Percentiles rank a stretch among this genome's conserved stretches.
phyloP scores from a whole-genome alignment of 2,113 vertebrate genomes.

The Motacilla alba region DNA sequence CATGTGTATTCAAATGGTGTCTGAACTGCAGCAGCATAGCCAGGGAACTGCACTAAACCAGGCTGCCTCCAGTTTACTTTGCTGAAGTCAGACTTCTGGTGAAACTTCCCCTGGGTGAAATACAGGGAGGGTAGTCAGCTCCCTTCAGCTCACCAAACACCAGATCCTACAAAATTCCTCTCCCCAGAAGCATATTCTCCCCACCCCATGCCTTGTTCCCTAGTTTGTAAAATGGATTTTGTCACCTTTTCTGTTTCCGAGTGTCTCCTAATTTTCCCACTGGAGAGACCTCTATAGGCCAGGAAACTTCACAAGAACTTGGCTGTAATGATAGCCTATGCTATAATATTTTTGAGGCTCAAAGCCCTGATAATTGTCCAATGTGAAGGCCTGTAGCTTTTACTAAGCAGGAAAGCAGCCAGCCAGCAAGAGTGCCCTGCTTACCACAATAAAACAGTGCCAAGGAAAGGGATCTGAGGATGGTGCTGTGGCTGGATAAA shows the following conservation, averaged over 20 bases:
- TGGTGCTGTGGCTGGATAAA: not conserved
- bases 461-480: not conserved
- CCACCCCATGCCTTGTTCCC: not conserved
- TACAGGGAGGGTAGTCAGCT: not conserved
- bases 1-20: not conserved
- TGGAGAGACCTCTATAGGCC: constrained; percentile 1
- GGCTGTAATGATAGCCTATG: not conserved
- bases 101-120: not conserved
- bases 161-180: not conserved
- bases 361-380: not conserved
- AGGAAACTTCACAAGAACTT: constrained; percentile 14
- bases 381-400: not conserved
- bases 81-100: not conserved
- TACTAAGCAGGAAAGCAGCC: not conserved
- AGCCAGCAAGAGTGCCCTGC: not conserved
- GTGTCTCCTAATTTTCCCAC: not conserved
- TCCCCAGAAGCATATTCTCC: not conserved
- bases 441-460: not conserved
- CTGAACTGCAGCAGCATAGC: not conserved
- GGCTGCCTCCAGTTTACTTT: not conserved
- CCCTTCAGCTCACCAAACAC: not conserved
- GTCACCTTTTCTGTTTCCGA: not conserved
- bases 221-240: not conserved
- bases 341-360: not conserved
- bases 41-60: not conserved